phyloP scores from a whole-genome alignment of 2,797 vertebrate species.

The Coendou prehensilis region DNA sequence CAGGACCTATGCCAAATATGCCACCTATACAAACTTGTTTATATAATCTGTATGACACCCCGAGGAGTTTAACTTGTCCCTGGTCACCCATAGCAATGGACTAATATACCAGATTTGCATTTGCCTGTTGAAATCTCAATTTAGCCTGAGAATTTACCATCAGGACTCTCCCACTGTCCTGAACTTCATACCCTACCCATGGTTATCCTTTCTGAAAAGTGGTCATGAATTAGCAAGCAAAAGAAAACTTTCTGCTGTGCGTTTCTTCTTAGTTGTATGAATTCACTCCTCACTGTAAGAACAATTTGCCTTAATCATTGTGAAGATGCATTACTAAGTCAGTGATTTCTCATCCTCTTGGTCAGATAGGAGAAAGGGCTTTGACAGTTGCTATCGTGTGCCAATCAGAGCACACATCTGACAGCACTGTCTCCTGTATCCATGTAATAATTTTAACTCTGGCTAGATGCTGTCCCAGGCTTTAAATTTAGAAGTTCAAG shows the following conservation, averaged over 20 bases:
- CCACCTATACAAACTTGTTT: background rate
- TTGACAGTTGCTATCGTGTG: background rate
- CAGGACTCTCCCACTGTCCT: background rate
- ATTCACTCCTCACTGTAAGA: background rate
- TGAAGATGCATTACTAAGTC: conserved; percentile 3
- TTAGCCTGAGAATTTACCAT: background rate
- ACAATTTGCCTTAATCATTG: background rate
- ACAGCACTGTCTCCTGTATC: background rate
- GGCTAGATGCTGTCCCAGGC: background rate
- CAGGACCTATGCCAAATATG: background rate
- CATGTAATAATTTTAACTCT: background rate
- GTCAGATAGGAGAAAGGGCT: conserved; percentile 13
- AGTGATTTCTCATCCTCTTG: background rate
- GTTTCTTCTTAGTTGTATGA: background rate
- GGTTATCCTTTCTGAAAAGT: background rate
- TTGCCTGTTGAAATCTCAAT: conserved; percentile 8
- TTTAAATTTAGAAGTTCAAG: background rate
- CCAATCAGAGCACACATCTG: background rate
- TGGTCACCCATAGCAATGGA: background rate
- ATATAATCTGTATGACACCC: conserved; percentile 9
- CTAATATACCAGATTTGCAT: background rate
- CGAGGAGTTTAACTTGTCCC: background rate
- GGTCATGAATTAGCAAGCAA: background rate
- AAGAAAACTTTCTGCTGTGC: background rate
- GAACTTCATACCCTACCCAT: background rate